Evolutionary conservation across 1,140 invertebrate species (phyloP).

Genomic region (Zaprionus kolodkinae): DNA sequence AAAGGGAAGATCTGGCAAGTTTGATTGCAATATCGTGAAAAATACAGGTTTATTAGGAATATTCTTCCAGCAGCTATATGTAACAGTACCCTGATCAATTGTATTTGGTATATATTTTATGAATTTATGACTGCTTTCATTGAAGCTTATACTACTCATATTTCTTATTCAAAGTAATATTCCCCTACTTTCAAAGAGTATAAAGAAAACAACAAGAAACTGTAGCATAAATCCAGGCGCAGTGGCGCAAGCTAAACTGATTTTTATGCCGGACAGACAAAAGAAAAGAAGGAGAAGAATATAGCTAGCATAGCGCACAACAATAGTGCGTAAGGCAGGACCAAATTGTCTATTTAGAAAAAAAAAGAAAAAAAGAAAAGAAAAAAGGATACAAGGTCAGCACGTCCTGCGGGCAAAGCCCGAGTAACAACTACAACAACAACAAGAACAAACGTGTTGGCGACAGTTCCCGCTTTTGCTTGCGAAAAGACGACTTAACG

Average conservation of each 20-base stretch:
- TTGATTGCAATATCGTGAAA: too few relatives aligned
- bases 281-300: constrained; percentile 5
- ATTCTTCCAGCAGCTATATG: too few relatives aligned
- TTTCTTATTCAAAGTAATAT: not conserved
- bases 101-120: too few relatives aligned
- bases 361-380: not conserved
- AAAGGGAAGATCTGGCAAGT: too few relatives aligned
- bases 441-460: constrained; percentile 3
- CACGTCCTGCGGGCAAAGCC: constrained; percentile 32
- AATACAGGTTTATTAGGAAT: too few relatives aligned
- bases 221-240: constrained; percentile 70
- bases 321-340: constrained; percentile 74
- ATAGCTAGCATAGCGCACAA: constrained; percentile 34
- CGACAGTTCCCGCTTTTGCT: constrained; percentile 24
- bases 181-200: not conserved
- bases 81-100: too few relatives aligned
- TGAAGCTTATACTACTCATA: not conserved
- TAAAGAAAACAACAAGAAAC: constrained; percentile 8
- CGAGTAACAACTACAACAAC: constrained; percentile 10
- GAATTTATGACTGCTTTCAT: too few relatives aligned
- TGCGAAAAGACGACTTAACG: constrained; percentile 56
- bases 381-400: constrained; percentile 73
- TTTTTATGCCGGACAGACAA: constrained; percentile 57
- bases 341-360: constrained; percentile 76
- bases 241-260: constrained; percentile 67